A percentile compares a stretch with the other conserved stretches of the same genome.
phyloP scores from a whole-genome alignment of 2,113 vertebrate species.

The Protobothrops flavoviridis region DNA sequence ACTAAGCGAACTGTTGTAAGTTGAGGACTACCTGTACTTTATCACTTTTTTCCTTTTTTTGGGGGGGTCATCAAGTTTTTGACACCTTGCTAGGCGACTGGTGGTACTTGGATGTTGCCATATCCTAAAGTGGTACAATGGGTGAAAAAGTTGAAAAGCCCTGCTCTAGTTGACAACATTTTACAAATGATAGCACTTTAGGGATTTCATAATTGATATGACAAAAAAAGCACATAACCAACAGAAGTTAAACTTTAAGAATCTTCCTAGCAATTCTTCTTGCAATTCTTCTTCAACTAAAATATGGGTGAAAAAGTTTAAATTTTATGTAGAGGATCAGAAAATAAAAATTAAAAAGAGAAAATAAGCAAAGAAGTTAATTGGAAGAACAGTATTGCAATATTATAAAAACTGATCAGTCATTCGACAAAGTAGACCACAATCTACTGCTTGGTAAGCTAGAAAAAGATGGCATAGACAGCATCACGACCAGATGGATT shows the following conservation, averaged over 20 bases:
- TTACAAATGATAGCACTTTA: background rate
- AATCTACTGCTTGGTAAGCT: too few relatives aligned
- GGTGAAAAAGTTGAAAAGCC: too few relatives aligned
- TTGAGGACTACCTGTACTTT: too few relatives aligned
- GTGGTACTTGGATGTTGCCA: too few relatives aligned
- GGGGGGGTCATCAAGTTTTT: too few relatives aligned
- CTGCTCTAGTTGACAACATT: background rate
- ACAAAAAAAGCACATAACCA: background rate
- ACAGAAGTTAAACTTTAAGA: background rate
- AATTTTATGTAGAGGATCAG: background rate
- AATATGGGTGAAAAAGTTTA: background rate
- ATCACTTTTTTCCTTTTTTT: too few relatives aligned
- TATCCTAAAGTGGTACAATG: too few relatives aligned
- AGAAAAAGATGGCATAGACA: too few relatives aligned
- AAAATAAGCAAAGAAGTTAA: background rate
- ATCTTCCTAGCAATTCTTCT: background rate
- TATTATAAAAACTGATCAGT: background rate
- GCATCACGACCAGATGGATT: too few relatives aligned
- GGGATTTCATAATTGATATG: background rate
- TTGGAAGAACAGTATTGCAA: background rate
- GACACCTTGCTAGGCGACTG: too few relatives aligned
- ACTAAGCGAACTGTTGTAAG: too few relatives aligned
- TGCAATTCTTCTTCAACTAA: background rate
- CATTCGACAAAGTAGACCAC: too few relatives aligned
- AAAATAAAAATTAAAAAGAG: background rate